phyloP scores from a whole-genome alignment of 2,888 invertebrate genomes.

The Aethes cnicana region DNA sequence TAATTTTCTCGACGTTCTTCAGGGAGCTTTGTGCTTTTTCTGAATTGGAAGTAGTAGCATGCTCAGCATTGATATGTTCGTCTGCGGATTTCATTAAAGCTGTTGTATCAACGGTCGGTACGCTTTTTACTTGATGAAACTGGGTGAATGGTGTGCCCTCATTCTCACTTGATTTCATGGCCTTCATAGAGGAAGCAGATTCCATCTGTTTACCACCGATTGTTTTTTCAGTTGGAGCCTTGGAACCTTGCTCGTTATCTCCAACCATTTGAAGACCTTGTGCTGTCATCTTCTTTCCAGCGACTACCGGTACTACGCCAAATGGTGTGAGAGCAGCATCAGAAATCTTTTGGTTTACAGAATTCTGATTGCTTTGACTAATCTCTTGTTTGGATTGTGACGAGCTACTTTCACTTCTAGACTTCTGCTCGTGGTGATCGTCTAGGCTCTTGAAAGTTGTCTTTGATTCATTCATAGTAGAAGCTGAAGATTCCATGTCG shows the following conservation, averaged over 20 bases:
- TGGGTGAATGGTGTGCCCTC: constrained; percentile 21
- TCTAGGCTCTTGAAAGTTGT: background rate
- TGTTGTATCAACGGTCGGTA: constrained; percentile 25
- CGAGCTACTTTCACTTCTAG: constrained; percentile 7
- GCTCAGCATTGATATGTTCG: constrained; percentile 3
- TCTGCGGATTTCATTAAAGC: constrained; percentile 32
- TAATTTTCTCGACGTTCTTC: background rate
- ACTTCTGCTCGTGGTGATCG: constrained; percentile 2
- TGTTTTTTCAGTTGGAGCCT: background rate
- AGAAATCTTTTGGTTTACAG: background rate
- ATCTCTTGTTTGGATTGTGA: background rate
- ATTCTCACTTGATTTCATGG: constrained; percentile 24
- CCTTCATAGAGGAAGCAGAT: background rate
- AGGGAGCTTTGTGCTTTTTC: background rate
- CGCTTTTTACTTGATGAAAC: constrained; percentile 22
- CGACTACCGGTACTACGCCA: background rate
- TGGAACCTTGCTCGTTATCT: background rate
- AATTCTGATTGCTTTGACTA: background rate
- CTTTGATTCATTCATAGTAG: constrained; percentile 13
- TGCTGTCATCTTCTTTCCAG: background rate
- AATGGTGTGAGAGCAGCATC: background rate
- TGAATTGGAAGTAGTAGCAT: background rate
- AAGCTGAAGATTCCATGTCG: constrained; percentile 26
- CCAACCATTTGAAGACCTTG: background rate
- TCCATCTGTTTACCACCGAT: background rate